These are phyloP conservation scores for Pocota personata DNA, from an alignment of 2,888 invertebrate species.

Conservation along the genomic window DNA sequence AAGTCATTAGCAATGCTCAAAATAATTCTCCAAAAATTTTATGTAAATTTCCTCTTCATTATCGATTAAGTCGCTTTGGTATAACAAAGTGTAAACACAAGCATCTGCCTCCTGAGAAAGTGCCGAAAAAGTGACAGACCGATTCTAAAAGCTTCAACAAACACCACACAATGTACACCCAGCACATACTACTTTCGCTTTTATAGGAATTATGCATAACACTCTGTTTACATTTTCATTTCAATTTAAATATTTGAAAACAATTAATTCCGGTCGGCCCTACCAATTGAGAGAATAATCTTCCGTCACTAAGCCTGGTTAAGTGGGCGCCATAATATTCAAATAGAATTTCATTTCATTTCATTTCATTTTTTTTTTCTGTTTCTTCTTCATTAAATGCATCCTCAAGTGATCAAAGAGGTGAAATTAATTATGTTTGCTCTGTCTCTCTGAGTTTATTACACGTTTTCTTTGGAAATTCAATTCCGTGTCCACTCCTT, in stretches of 20 bases:
- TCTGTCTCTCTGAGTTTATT: background rate
- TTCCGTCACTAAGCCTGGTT: conserved; percentile 16
- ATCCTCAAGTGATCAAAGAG: conserved; percentile 1
- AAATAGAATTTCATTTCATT: background rate
- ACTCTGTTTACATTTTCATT: conserved; percentile 44
- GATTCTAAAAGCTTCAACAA: conserved; percentile 8
- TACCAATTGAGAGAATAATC: conserved; percentile 14
- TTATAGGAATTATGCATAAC: conserved; percentile 22
- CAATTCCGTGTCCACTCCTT: background rate
- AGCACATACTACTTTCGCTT: conserved; percentile 48
- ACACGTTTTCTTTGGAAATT: conserved; percentile 1
- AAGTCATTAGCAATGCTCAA: background rate
- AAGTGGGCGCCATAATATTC: conserved; percentile 7
- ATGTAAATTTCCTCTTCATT: conserved; percentile 5
- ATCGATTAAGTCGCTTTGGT: background rate
- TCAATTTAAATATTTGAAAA: conserved; percentile 43
- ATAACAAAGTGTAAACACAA: conserved; percentile 1
- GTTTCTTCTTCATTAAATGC: background rate
- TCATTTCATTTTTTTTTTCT: background rate
- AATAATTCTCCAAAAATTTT: background rate
- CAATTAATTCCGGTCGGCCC: conserved; percentile 18
- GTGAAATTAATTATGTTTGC: conserved; percentile 18
- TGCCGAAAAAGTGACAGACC: conserved; percentile 19
- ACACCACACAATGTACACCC: background rate
- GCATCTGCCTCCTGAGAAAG: conserved; percentile 16